Evolutionary conservation across 2,888 invertebrate species (phyloP).

Genomic region (Platypus cylindrus): DNA sequence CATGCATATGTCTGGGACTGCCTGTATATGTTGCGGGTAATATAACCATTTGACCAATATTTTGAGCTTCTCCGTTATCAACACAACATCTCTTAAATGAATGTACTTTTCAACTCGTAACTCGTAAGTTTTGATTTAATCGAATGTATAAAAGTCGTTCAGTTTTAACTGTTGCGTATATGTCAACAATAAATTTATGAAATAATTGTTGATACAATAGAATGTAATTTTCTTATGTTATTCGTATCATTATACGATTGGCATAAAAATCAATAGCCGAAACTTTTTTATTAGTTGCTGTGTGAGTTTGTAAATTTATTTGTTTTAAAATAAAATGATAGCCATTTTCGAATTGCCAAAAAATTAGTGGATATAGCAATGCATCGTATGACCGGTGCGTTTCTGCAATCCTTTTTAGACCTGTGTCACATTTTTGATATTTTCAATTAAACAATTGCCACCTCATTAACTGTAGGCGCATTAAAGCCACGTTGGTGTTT

Average conservation of each 20-base stretch:
- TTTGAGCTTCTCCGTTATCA: conserved; percentile 18
- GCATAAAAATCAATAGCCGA: conserved; percentile 5
- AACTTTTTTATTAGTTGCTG: conserved; percentile 4
- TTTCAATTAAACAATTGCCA: conserved; percentile 3
- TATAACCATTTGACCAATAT: too few species aligned
- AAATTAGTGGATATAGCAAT: conserved; percentile 27
- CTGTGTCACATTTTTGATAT: conserved; percentile 2
- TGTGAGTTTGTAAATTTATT: not conserved
- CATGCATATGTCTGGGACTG: conserved; percentile 25
- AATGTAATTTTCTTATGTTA: conserved; percentile 20
- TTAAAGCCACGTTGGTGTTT: conserved; percentile 1
- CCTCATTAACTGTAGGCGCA: conserved; percentile 2
- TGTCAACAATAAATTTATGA: conserved; percentile 29
- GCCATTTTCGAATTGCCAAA: conserved; percentile 19
- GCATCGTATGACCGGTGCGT: conserved; percentile 28
- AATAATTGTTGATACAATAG: conserved; percentile 22
- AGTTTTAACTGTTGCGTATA: conserved; percentile 31
- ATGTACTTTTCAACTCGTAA: conserved; percentile 26
- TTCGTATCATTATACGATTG: conserved; percentile 22
- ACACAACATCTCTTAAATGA: conserved; percentile 27
- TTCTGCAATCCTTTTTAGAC: conserved; percentile 15
- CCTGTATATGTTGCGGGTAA: conserved; percentile 22
- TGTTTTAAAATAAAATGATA: conserved; percentile 5
- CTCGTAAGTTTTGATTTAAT: conserved; percentile 24
- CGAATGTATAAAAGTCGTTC: conserved; percentile 26